phyloP scores from a whole-genome alignment of 2,113 vertebrate genomes.

The Bos indicus region DNA sequence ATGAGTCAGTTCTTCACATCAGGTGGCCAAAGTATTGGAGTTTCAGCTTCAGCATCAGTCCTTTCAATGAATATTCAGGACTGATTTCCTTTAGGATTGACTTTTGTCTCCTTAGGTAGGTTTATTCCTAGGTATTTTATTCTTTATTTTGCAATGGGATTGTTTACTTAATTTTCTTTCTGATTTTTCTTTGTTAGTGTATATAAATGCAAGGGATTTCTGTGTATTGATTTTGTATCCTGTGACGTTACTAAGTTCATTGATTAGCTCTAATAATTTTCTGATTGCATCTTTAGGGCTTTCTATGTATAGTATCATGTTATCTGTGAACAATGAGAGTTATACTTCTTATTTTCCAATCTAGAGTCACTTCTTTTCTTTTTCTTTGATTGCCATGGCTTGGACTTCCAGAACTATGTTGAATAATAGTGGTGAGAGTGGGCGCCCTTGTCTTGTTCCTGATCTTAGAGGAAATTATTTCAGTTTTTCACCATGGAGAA shows the following conservation, averaged over 20 bases:
- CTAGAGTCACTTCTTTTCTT: background rate
- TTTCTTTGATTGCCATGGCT: background rate
- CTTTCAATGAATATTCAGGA: no score
- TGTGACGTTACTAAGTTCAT: background rate
- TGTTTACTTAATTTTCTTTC: background rate
- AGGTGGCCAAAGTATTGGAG: no score
- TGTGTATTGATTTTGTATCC: background rate
- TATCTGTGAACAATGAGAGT: background rate
- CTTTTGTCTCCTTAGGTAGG: background rate
- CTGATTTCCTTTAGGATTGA: no score
- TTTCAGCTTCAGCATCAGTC: no score
- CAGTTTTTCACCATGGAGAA: background rate
- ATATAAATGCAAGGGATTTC: background rate
- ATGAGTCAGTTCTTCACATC: no score
- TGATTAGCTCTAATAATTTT: background rate
- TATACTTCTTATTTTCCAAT: background rate
- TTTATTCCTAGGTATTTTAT: background rate
- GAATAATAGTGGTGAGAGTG: background rate
- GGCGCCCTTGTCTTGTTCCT: background rate
- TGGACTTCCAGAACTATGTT: background rate
- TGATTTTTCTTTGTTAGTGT: background rate
- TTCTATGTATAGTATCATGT: background rate
- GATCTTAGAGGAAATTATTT: background rate
- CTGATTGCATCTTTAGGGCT: background rate
- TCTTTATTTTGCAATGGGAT: background rate